Conservation (phyloP, 1,140 invertebrate genomes). For the Drosophila nannoptera region DNA sequence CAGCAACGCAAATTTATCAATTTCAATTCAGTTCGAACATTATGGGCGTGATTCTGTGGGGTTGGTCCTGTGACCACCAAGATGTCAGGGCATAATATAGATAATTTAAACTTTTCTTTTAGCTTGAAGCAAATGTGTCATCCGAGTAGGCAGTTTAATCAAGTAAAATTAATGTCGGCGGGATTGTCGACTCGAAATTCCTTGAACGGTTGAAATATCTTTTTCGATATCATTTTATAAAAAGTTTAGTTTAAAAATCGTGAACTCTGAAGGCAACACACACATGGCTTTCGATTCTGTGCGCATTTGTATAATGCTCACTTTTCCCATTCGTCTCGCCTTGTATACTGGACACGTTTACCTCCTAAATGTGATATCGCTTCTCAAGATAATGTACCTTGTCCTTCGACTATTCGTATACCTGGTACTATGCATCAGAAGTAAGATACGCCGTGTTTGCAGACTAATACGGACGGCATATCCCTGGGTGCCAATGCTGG, state of each 20-base stretch:
- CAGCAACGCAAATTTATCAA: constrained; percentile 74
- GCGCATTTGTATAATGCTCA: constrained; percentile 2
- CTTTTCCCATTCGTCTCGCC: constrained; percentile 13
- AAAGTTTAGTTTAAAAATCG: constrained; percentile 15
- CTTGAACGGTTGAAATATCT: constrained; percentile 16
- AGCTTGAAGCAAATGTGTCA: constrained; percentile 31
- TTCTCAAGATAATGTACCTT: constrained; percentile 12
- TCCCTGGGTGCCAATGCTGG: not conserved
- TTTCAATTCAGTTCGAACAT: constrained; percentile 75
- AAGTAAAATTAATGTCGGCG: constrained; percentile 58
- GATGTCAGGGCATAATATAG: constrained; percentile 55
- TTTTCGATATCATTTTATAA: constrained; percentile 10
- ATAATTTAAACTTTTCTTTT: constrained; percentile 69
- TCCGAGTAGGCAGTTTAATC: constrained; percentile 13
- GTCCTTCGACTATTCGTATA: not conserved
- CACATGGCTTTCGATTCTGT: constrained; percentile 7
- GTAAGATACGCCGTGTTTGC: not conserved
- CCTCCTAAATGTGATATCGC: constrained; percentile 9
- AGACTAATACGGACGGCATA: not conserved
- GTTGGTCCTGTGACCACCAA: constrained; percentile 22
- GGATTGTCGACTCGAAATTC: constrained; percentile 26
- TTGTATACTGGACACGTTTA: constrained; percentile 21
- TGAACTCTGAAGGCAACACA: not conserved
- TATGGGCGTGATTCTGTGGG: constrained; percentile 69
- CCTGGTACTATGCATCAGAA: not conserved